Evolutionary conservation across 2,888 invertebrate species (phyloP).

Genomic region (Hypercompe scribonia): DNA sequence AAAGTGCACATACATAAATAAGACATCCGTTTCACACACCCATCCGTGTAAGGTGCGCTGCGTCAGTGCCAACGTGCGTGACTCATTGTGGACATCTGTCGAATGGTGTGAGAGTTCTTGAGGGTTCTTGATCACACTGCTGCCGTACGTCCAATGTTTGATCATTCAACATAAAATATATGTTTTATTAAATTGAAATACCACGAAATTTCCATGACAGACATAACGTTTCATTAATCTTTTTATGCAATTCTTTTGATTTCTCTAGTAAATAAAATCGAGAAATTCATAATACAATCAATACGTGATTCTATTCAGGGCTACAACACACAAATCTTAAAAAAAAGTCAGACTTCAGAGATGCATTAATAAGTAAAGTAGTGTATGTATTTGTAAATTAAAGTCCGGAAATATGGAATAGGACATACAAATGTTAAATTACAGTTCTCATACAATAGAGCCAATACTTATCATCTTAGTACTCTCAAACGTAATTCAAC

Average conservation of each 20-base stretch:
- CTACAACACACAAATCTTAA: neutral
- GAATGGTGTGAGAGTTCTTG: slow-evolving; percentile 14
- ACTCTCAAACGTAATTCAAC: too few relatives aligned
- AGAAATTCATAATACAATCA: neutral
- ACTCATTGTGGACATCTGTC: slow-evolving; percentile 50
- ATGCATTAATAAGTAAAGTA: too few relatives aligned
- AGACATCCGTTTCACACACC: slow-evolving; percentile 33
- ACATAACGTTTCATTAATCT: neutral
- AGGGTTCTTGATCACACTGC: slow-evolving; percentile 26
- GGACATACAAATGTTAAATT: too few relatives aligned
- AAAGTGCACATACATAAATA: slow-evolving; percentile 22
- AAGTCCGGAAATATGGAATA: neutral
- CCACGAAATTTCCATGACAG: neutral
- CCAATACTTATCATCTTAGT: too few relatives aligned
- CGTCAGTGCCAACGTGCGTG: slow-evolving; percentile 48
- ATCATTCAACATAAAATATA: neutral
- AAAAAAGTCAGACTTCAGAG: too few relatives aligned
- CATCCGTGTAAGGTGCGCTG: slow-evolving; percentile 41
- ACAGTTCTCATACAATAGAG: too few relatives aligned
- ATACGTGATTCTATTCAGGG: neutral
- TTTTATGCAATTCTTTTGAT: neutral
- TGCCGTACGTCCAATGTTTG: slow-evolving; percentile 16
- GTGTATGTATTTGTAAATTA: neutral
- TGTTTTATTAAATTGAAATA: neutral
- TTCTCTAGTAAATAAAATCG: neutral